These are phyloP conservation scores for Dione vanillae DNA, from an alignment of 2,888 invertebrate genomes.

Conservation along the genomic window DNA sequence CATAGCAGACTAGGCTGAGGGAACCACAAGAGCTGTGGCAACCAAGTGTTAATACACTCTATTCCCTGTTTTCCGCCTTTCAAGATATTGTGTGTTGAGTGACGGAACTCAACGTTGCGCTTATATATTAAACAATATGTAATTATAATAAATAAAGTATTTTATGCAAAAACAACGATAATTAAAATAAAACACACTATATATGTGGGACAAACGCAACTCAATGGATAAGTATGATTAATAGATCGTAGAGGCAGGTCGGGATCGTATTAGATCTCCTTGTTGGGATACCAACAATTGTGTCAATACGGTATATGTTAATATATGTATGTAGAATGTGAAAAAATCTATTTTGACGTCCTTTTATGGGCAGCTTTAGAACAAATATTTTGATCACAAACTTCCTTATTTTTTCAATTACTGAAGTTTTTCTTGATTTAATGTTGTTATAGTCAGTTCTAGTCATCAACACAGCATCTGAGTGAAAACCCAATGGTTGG, in stretches of 20 bases:
- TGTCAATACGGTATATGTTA: constrained; percentile 24
- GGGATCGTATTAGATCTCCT: constrained; percentile 51
- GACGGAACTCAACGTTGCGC: no score
- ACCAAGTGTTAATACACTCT: no score
- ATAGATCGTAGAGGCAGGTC: constrained; percentile 70
- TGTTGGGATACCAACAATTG: constrained; percentile 29
- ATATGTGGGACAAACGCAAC: constrained; percentile 54
- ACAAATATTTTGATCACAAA: neutral
- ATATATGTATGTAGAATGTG: neutral
- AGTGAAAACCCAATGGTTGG: no score
- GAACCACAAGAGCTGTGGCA: no score
- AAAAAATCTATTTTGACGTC: neutral
- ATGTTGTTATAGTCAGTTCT: no score
- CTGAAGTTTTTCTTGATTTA: neutral
- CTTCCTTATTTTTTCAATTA: neutral
- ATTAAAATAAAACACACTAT: constrained; percentile 52
- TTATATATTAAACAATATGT: no score
- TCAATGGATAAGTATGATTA: constrained; percentile 69
- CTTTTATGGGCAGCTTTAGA: constrained; percentile 7
- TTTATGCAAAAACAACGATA: neutral
- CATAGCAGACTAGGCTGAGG: no score
- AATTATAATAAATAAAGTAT: neutral
- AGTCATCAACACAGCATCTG: no score
- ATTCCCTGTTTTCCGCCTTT: no score
- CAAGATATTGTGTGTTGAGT: no score